A percentile compares a stretch with the other conserved stretches of the same genome.
Evolutionary conservation across 2,888 invertebrate genomes (phyloP).

Genomic region (Pyrgus malvae): DNA sequence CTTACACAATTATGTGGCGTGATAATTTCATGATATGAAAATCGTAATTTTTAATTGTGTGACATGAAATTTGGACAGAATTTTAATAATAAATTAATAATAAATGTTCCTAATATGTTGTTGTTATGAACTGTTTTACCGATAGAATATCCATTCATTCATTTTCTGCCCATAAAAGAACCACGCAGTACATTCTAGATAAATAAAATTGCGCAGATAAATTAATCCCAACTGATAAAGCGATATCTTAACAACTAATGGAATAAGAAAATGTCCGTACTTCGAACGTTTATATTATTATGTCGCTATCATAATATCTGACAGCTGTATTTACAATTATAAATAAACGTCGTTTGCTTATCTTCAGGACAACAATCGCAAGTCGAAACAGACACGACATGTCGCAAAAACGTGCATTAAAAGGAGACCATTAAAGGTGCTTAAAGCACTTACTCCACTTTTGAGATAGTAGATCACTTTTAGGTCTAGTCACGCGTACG

Average conservation of each 20-base stretch:
- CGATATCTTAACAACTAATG: background rate
- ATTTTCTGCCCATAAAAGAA: no score
- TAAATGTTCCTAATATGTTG: no score
- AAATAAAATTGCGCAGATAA: slow-evolving; percentile 1
- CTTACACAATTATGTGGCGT: no score
- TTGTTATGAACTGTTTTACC: no score
- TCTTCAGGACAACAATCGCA: slow-evolving; percentile 1
- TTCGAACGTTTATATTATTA: background rate
- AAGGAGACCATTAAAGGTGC: slow-evolving; percentile 6
- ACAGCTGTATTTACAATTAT: background rate
- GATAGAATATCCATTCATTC: no score
- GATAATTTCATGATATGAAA: no score
- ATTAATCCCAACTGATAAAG: slow-evolving; percentile 1
- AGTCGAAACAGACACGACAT: slow-evolving; percentile 3
- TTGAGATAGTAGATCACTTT: slow-evolving; percentile 4
- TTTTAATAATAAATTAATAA: no score
- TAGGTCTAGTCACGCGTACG: background rate
- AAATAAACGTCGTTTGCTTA: background rate
- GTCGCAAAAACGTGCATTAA: slow-evolving; percentile 8
- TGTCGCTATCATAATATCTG: background rate
- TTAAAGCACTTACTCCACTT: slow-evolving; percentile 14
- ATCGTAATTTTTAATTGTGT: no score
- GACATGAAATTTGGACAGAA: no score
- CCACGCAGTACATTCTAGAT: background rate
- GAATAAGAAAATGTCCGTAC: background rate